A percentile compares a stretch with the other conserved stretches of the same genome.
These are phyloP conservation scores for Megalops cyprinoides DNA, from an alignment of 2,797 vertebrate genomes.

Conservation along the genomic window DNA sequence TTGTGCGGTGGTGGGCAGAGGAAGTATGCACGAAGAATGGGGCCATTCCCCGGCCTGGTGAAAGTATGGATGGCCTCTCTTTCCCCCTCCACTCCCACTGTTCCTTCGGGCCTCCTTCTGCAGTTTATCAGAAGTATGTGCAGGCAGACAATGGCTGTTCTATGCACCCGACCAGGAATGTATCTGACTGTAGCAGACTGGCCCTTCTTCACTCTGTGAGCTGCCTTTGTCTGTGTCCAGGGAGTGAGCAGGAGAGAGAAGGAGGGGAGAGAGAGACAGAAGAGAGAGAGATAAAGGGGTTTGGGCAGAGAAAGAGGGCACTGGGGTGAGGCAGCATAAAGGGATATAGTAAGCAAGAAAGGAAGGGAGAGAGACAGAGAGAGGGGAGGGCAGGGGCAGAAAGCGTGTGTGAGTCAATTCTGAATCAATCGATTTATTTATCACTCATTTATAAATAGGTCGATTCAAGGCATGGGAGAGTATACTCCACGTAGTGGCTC, in stretches of 20 bases:
- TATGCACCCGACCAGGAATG: conserved; percentile 14
- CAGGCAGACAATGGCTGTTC: conserved; percentile 10
- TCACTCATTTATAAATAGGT: neutral
- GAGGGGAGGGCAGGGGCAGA: neutral
- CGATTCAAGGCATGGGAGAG: neutral
- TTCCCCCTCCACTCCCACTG: neutral
- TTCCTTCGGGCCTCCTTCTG: neutral
- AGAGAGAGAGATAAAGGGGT: neutral
- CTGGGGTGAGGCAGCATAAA: neutral
- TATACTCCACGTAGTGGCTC: too few species aligned
- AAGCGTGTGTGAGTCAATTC: neutral
- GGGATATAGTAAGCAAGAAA: neutral
- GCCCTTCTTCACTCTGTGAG: conserved; percentile 5
- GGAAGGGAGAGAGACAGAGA: neutral
- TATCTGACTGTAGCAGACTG: conserved; percentile 8
- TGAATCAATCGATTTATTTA: neutral
- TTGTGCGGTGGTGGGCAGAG: neutral
- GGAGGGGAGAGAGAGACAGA: neutral
- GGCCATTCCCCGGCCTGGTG: neutral
- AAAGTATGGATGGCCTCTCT: conserved; percentile 4
- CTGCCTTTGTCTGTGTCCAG: conserved; percentile 12
- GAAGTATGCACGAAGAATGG: conserved; percentile 10
- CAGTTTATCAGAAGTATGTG: conserved; percentile 18
- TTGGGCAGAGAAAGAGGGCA: neutral
- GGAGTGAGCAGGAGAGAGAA: neutral